These are phyloP conservation scores for Dissostichus mawsoni DNA, from an alignment of 2,113 vertebrate genomes.

Conservation along the genomic window DNA sequence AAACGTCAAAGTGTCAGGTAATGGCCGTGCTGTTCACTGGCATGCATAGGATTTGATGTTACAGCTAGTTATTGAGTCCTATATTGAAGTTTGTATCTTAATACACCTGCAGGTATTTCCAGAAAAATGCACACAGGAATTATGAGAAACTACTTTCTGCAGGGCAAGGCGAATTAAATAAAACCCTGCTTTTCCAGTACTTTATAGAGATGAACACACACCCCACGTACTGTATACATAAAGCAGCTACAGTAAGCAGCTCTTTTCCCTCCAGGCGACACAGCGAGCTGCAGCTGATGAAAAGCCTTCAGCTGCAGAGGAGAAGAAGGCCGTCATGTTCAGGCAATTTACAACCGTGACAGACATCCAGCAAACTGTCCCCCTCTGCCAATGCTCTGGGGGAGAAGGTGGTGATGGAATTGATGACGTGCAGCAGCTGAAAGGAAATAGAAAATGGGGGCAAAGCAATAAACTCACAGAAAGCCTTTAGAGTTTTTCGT, in stretches of 20 bases:
- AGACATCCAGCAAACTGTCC: not conserved
- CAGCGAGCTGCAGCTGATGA: no score
- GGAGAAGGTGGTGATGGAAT: conserved; percentile 1
- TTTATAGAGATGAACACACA: not conserved
- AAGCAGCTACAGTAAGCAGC: no score
- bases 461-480: not conserved
- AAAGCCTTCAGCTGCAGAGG: no score
- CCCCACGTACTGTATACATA: no score
- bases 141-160: not conserved
- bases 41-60: not conserved
- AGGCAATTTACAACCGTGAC: not conserved
- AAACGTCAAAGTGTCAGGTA: not conserved
- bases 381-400: not conserved
- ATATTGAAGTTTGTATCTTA: not conserved
- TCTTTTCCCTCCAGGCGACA: no score
- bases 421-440: not conserved
- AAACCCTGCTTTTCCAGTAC: not conserved
- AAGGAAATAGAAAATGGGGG: not conserved
- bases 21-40: not conserved
- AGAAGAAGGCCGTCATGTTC: not conserved
- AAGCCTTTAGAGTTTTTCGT: no score
- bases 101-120: not conserved
- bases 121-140: not conserved
- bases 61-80: no score
- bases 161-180: not conserved